Percentiles rank a stretch among this genome's conserved stretches.
Conservation (phyloP, 2,113 vertebrate genomes). For the Larimichthys polyactis region DNA sequence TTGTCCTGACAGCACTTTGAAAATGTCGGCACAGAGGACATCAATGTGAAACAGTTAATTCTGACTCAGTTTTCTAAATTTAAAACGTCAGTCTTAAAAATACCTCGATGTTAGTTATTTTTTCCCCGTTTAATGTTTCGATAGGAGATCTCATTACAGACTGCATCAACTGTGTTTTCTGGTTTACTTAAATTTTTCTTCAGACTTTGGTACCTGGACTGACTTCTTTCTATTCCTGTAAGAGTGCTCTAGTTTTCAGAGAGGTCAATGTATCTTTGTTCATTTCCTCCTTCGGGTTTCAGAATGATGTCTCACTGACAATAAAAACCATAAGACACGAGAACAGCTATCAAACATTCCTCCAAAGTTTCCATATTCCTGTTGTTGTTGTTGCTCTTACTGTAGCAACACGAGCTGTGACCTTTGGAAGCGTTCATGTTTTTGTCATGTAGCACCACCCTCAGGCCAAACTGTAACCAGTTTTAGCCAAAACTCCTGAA, state of each 20-base stretch:
- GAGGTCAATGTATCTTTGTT: background rate
- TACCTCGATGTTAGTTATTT: background rate
- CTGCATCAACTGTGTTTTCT: too few relatives aligned
- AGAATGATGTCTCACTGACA: background rate
- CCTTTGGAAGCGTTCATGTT: background rate
- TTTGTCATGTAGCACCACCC: background rate
- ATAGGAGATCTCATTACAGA: background rate
- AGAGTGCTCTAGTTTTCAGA: background rate
- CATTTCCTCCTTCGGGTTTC: slow-evolving; percentile 36
- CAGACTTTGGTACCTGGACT: background rate
- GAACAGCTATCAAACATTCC: background rate
- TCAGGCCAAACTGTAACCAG: background rate
- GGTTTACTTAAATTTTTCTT: background rate
- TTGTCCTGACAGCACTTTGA: background rate
- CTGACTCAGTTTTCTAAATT: background rate
- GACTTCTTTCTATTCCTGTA: background rate
- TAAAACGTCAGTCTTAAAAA: background rate
- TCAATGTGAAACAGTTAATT: too few relatives aligned
- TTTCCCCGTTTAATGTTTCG: background rate
- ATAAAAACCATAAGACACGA: background rate
- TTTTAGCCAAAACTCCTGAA: background rate
- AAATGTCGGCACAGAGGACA: too few relatives aligned
- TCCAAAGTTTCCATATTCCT: slow-evolving; percentile 12
- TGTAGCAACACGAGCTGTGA: background rate
- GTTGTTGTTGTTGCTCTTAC: background rate